phyloP scores from a whole-genome alignment of 2,113 vertebrate species.

The Neogobius melanostomus region DNA sequence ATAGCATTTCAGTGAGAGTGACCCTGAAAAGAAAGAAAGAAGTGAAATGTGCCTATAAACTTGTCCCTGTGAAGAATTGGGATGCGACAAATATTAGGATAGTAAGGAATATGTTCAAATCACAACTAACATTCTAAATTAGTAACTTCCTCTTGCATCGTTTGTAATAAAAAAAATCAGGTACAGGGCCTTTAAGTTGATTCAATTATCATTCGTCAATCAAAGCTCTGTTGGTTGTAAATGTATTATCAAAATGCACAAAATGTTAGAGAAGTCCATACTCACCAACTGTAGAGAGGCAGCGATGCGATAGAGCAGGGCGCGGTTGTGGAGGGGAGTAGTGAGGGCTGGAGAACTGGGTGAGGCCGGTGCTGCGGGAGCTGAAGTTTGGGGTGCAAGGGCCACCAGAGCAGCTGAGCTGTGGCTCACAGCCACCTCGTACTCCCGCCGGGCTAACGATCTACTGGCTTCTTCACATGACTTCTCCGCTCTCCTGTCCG shows the following conservation, averaged over 20 bases:
- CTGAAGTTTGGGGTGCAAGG: constrained; percentile 82
- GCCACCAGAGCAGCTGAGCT: constrained; percentile 93
- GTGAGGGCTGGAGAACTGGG: constrained; percentile 67
- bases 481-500: constrained; percentile 99
- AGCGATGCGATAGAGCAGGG: constrained; percentile 93
- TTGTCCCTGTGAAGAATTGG: too few relatives aligned
- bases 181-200: too few relatives aligned
- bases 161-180: too few relatives aligned
- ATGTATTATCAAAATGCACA: not conserved
- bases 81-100: too few relatives aligned
- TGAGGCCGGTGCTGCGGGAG: constrained; percentile 78
- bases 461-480: constrained; percentile 99
- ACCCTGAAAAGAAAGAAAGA: too few relatives aligned
- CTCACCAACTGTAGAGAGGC: constrained; percentile 95
- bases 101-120: too few relatives aligned
- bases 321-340: constrained; percentile 84
- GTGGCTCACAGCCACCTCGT: constrained; percentile 91
- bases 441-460: constrained; percentile 93
- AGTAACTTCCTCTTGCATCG: too few relatives aligned
- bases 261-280: constrained; percentile 6
- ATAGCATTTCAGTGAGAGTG: too few relatives aligned
- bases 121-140: too few relatives aligned
- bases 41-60: too few relatives aligned
- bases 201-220: not conserved
- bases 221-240: not conserved